These are phyloP conservation scores for Otolemur crassicaudatus DNA, from an alignment of 2,797 vertebrate genomes.

Conservation along the genomic window DNA sequence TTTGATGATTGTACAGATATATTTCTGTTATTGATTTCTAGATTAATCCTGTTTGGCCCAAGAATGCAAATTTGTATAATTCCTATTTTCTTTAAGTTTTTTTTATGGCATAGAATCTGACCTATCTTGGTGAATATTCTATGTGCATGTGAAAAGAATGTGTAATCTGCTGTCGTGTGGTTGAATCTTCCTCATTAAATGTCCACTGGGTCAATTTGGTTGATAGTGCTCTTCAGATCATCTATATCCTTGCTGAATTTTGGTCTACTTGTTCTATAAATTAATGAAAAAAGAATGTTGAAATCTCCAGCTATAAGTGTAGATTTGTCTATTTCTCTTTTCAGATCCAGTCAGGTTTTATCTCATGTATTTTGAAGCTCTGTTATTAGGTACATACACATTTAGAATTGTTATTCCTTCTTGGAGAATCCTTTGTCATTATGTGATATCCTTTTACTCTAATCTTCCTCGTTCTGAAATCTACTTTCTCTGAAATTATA, in stretches of 20 bases:
- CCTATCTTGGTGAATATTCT: conserved; percentile 27
- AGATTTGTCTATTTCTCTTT: conserved; percentile 20
- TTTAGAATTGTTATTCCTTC: conserved; percentile 22
- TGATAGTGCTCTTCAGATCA: conserved; percentile 29
- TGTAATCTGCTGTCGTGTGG: neutral
- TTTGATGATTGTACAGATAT: conserved; percentile 15
- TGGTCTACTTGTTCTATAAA: neutral
- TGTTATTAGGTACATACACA: conserved; percentile 27
- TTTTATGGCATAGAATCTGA: neutral
- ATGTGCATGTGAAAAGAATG: conserved; percentile 11
- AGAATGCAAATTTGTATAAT: conserved; percentile 29
- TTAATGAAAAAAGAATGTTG: conserved; percentile 25
- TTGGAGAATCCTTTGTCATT: conserved; percentile 43
- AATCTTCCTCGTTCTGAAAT: conserved; percentile 37
- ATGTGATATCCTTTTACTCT: conserved; percentile 18
- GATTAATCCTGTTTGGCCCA: conserved; percentile 38
- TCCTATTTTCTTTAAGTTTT: conserved; percentile 33
- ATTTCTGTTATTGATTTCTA: conserved; percentile 46
- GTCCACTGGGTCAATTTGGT: neutral
- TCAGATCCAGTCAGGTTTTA: conserved; percentile 20
- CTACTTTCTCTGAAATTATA: neutral
- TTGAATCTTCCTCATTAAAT: conserved; percentile 29
- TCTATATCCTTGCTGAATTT: conserved; percentile 35
- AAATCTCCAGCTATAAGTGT: conserved; percentile 4
- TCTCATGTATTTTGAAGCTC: conserved; percentile 6